phyloP scores from a whole-genome alignment of 1,140 invertebrate species.

The Globodera ellingtonae region DNA sequence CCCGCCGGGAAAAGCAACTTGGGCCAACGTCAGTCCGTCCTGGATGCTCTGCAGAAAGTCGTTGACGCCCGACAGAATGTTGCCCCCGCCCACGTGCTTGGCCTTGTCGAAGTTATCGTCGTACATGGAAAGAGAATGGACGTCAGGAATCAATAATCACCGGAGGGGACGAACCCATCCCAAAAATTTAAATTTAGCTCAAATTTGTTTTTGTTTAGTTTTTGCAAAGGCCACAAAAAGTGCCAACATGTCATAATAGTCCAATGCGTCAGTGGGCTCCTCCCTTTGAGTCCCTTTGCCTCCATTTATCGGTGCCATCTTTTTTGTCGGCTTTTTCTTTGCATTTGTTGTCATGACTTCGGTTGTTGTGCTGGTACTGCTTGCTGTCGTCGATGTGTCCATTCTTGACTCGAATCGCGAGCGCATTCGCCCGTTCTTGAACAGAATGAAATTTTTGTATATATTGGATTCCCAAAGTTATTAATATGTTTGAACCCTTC shows the following conservation, averaged over 20 bases:
- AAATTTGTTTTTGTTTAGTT: too few species aligned
- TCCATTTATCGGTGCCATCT: neutral
- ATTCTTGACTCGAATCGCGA: neutral
- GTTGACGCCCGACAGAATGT: constrained; percentile 38
- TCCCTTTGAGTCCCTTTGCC: neutral
- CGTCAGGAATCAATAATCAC: neutral
- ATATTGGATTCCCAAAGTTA: too few species aligned
- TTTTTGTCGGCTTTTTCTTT: neutral
- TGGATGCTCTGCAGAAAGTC: constrained; percentile 54
- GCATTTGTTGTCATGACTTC: constrained; percentile 17
- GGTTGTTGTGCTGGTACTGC: constrained; percentile 20
- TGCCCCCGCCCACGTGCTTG: constrained; percentile 46
- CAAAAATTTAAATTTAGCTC: too few species aligned
- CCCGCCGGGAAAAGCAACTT: constrained; percentile 45
- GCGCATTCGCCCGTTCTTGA: constrained; percentile 20
- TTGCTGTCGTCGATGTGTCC: constrained; percentile 8
- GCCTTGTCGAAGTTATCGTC: constrained; percentile 59
- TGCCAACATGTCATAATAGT: constrained; percentile 52
- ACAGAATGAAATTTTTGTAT: constrained; percentile 11
- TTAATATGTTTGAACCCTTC: too few species aligned
- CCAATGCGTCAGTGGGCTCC: constrained; percentile 36
- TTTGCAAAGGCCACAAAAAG: too few species aligned
- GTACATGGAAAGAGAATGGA: constrained; percentile 26
- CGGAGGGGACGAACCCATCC: too few species aligned
- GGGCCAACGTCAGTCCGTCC: constrained; percentile 52